Percentiles rank a stretch among this genome's conserved stretches.
These are phyloP conservation scores for Rhamphomyia laevipes DNA, from an alignment of 2,888 invertebrate species.

Conservation along the genomic window DNA sequence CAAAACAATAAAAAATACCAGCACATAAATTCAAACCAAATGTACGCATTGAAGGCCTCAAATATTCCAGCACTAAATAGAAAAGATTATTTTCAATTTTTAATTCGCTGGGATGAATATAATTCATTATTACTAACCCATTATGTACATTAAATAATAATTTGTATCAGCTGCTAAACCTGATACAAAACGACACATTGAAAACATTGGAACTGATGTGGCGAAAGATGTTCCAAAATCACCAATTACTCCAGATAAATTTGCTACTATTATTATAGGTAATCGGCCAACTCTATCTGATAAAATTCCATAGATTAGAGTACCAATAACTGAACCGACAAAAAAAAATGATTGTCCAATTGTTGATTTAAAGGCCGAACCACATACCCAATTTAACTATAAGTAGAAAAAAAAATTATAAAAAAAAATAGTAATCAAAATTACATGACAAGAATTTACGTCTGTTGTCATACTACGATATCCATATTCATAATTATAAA, in stretches of 20 bases:
- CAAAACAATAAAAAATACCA: conserved; percentile 44
- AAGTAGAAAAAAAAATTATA: conserved; percentile 8
- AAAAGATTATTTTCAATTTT: no score
- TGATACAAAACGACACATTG: conserved; percentile 42
- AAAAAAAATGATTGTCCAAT: conserved; percentile 48
- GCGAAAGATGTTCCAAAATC: conserved; percentile 42
- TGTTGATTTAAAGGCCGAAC: conserved; percentile 42
- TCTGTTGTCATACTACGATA: conserved; percentile 49
- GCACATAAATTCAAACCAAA: conserved; percentile 46
- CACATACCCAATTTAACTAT: conserved; percentile 46
- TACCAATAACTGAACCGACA: conserved; percentile 47
- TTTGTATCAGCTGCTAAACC: conserved; percentile 48
- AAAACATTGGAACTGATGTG: conserved; percentile 36
- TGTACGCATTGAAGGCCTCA: conserved; percentile 44
- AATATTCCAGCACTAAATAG: conserved; percentile 37
- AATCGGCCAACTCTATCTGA: conserved; percentile 45
- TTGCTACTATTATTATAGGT: conserved; percentile 42
- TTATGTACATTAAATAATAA: conserved; percentile 48
- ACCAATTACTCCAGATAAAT: conserved; percentile 41
- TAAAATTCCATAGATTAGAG: conserved; percentile 42
- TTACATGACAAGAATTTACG: conserved; percentile 34
- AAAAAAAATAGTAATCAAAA: no score
- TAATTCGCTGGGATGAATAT: no score
- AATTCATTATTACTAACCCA: conserved; percentile 34
- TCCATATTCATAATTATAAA: conserved; percentile 42